Percentiles rank a stretch among this genome's conserved stretches.
phyloP scores from a whole-genome alignment of 2,888 invertebrate species.

The Drosophila mulleri region DNA sequence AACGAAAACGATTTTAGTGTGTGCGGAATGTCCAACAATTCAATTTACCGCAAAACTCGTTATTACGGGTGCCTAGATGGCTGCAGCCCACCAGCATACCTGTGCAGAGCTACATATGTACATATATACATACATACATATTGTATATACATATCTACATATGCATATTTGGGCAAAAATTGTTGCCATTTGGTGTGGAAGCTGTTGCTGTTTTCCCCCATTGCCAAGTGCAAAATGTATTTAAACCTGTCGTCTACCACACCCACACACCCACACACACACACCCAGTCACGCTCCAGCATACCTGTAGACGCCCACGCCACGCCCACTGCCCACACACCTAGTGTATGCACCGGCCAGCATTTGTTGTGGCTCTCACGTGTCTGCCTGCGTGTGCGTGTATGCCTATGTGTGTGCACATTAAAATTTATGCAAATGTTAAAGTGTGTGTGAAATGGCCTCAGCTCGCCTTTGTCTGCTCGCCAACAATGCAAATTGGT shows the following conservation, averaged over 20 bases:
- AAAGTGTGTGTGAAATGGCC: conserved; percentile 37
- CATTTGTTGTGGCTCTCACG: conserved; percentile 47
- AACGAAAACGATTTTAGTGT: conserved; percentile 52
- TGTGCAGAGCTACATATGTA: neutral
- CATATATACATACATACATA: conserved; percentile 20
- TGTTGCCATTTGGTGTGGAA: conserved; percentile 57
- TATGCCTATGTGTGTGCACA: conserved; percentile 28
- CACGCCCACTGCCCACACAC: conserved; percentile 28
- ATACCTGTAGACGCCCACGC: neutral
- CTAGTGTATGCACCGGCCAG: conserved; percentile 9
- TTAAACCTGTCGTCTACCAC: conserved; percentile 68
- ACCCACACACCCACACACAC: neutral
- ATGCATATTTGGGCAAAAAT: conserved; percentile 59
- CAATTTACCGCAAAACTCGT: conserved; percentile 81
- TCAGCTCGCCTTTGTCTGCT: conserved; percentile 31
- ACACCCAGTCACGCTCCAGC: no score
- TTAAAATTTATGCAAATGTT: conserved; percentile 66
- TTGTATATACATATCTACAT: neutral
- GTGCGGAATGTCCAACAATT: conserved; percentile 75
- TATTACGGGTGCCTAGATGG: conserved; percentile 60
- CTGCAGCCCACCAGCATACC: conserved; percentile 11
- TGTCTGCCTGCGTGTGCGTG: conserved; percentile 3
- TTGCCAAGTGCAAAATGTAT: conserved; percentile 70
- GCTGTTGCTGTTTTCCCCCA: conserved; percentile 36
- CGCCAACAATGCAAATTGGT: conserved; percentile 55